phyloP scores from a whole-genome alignment of 2,888 invertebrate species.

The Machimus rusticus region DNA sequence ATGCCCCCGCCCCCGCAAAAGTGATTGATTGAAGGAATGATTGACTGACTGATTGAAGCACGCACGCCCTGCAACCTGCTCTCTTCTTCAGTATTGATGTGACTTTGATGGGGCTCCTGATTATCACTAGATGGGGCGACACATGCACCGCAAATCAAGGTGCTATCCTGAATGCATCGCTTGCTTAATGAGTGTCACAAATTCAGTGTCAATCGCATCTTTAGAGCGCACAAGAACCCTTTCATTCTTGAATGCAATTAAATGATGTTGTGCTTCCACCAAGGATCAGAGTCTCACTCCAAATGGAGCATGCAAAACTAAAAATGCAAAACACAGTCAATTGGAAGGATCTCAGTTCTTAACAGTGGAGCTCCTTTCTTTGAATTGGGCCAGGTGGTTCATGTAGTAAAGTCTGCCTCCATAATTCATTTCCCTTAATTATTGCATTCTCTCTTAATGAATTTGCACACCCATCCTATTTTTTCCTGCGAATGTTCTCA shows the following conservation, averaged over 20 bases:
- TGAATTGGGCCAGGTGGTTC: neutral
- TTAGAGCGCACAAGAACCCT: neutral
- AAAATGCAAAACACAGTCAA: neutral
- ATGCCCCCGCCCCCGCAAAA: neutral
- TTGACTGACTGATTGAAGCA: conserved; percentile 38
- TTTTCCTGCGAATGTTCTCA: neutral
- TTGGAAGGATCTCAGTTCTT: neutral
- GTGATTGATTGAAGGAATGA: conserved; percentile 38
- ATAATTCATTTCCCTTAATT: neutral
- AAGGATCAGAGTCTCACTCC: neutral
- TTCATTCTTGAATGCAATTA: neutral
- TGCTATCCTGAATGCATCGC: neutral
- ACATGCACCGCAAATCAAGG: neutral
- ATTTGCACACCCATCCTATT: neutral
- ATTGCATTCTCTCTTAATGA: neutral
- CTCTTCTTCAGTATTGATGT: neutral
- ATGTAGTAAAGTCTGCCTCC: neutral
- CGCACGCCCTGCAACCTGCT: neutral
- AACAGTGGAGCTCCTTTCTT: neutral
- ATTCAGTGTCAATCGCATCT: neutral
- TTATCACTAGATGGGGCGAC: neutral
- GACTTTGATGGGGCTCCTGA: neutral
- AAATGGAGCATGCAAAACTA: neutral
- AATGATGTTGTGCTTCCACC: neutral
- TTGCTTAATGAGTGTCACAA: neutral